These are phyloP conservation scores for Azemiops feae DNA, from an alignment of 2,113 vertebrate species.

Conservation along the genomic window DNA sequence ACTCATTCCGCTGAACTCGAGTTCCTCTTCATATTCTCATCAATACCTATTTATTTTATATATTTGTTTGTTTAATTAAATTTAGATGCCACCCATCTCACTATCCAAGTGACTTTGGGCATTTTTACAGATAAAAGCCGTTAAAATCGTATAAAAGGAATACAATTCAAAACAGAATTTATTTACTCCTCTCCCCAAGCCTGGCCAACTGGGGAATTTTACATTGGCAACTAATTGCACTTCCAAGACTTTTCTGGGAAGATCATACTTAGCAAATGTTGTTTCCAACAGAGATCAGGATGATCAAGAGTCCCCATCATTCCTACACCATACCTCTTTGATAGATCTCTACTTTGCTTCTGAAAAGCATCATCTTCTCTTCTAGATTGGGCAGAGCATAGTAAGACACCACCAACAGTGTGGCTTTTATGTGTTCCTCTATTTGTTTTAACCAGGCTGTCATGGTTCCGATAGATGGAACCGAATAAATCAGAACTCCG, in stretches of 20 bases:
- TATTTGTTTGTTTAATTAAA: not conserved
- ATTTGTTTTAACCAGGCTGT: not conserved
- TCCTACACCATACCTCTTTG: not conserved
- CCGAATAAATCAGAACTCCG: too few relatives aligned
- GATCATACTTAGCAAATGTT: not conserved
- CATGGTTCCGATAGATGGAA: too few relatives aligned
- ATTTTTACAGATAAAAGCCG: not conserved
- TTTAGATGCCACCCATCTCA: not conserved
- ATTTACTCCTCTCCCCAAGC: not conserved
- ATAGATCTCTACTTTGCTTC: not conserved
- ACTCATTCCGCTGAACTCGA: not conserved
- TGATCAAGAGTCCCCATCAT: not conserved
- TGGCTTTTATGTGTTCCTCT: not conserved
- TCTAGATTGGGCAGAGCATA: not conserved
- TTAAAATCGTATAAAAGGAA: not conserved
- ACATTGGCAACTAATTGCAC: not conserved
- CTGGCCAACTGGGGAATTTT: not conserved
- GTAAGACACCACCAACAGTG: not conserved
- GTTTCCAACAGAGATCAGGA: not conserved
- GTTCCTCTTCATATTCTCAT: not conserved
- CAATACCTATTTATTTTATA: not conserved
- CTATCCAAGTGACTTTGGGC: not conserved
- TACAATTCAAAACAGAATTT: not conserved
- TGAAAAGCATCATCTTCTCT: not conserved
- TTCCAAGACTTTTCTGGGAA: not conserved